Evolutionary conservation across 2,113 vertebrate genomes (phyloP).

Genomic region (Myxocyprinus asiaticus): DNA sequence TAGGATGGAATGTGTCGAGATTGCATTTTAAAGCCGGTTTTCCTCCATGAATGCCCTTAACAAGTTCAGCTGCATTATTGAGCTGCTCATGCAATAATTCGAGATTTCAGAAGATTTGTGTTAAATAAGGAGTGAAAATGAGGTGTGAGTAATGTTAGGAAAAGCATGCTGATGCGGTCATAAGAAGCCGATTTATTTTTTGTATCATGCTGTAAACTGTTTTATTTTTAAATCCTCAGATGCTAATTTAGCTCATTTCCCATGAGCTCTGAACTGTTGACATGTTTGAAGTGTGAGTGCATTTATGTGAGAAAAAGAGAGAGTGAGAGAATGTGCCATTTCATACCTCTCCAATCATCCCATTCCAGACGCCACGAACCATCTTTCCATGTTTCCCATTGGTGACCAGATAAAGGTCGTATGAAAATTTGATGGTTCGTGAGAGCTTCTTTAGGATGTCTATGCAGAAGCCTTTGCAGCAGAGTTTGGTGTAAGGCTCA

Average conservation of each 20-base stretch:
- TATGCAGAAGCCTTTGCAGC: constrained; percentile 98
- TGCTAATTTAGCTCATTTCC: constrained; percentile 41
- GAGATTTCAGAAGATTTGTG: constrained; percentile 35
- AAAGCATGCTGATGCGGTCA: constrained; percentile 17
- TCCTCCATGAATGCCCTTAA: constrained; percentile 49
- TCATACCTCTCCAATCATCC: constrained; percentile 95
- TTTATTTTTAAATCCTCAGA: constrained; percentile 41
- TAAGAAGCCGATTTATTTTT: constrained; percentile 20
- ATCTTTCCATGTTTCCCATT: constrained; percentile 96
- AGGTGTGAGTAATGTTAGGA: constrained; percentile 18
- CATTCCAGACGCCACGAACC: constrained; percentile 93
- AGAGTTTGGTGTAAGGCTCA: constrained; percentile 93
- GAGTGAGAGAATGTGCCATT: constrained; percentile 26
- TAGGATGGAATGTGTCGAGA: constrained; percentile 39
- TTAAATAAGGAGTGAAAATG: constrained; percentile 27
- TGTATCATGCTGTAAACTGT: constrained; percentile 20
- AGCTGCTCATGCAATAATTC: constrained; percentile 34
- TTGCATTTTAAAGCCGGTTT: constrained; percentile 48
- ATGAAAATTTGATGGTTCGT: constrained; percentile 92
- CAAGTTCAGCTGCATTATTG: constrained; percentile 41
- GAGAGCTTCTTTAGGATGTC: constrained; percentile 97
- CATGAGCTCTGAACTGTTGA: constrained; percentile 26
- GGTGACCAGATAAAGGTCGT: constrained; percentile 96
- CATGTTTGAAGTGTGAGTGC: constrained; percentile 31
- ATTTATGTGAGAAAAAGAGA: constrained; percentile 22